These are phyloP conservation scores for Sebastiscus tertius DNA, from an alignment of 2,797 vertebrate genomes.

Conservation along the genomic window DNA sequence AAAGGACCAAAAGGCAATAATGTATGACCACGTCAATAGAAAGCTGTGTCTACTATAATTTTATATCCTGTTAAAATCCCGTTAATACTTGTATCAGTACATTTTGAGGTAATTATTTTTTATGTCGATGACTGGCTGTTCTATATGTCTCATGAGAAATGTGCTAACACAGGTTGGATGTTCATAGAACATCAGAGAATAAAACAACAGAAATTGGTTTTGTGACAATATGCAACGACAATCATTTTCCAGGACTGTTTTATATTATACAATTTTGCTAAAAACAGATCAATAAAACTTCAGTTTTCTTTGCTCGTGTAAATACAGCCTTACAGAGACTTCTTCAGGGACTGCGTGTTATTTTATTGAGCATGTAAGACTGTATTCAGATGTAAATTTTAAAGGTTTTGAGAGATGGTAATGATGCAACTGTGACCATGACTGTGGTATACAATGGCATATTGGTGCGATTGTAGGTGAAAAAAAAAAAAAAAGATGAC, in stretches of 20 bases:
- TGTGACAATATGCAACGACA: neutral
- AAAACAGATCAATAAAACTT: neutral
- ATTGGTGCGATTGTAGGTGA: too few species aligned
- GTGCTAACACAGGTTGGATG: neutral
- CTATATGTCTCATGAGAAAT: neutral
- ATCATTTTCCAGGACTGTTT: neutral
- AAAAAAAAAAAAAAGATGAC: too few species aligned
- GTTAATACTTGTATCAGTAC: neutral
- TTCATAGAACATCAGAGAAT: neutral
- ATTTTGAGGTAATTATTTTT: neutral
- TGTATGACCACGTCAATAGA: neutral
- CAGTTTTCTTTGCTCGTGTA: neutral
- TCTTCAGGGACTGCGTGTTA: neutral
- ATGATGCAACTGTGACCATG: neutral
- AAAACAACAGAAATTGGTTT: neutral
- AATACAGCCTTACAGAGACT: slow-evolving; percentile 1
- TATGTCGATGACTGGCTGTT: neutral
- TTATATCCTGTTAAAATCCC: neutral
- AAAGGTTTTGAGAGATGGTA: neutral
- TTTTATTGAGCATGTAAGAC: neutral
- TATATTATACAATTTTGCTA: neutral
- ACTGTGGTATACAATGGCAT: neutral
- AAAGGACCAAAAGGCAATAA: neutral
- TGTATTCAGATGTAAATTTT: neutral
- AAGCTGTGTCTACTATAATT: neutral